Evolutionary conservation across 1,140 invertebrate genomes (phyloP), one percentile per base, ranked within the genome.

Genomic region (Centruroides sculpturatus): DNA sequence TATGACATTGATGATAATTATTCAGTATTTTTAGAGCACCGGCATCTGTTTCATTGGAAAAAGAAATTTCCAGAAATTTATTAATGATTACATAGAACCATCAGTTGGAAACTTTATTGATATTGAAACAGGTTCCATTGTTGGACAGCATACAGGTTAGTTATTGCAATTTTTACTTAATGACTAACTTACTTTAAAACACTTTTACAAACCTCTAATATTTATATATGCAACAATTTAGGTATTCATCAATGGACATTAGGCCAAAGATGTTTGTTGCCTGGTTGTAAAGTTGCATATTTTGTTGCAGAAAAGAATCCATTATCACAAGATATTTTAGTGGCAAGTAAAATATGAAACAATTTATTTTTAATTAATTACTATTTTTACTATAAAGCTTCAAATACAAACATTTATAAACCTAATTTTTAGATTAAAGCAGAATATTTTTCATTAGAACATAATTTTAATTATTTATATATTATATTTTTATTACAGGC

Each of bases 41-140:
- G 94, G 95, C 13, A 96, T 98, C 66, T 98, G 94, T 76, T 98
- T 98, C 73, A 89, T 98, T 71, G 94, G 95, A 5, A 74, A 74
- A 59, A 71, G 78, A 66, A 74, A 78, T 55, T 83, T 82, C 68
- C 68, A 75, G 35, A 63, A 73, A 5, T 83, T 83, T 69, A 76
- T 83, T 50, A 73, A 75, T 64, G 70, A 80, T 86, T 98, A 97
- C 71, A 81, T 97, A 66, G 74, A 80, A 63, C 77, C 84, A 58
- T 83, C 81, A 67, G 79, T 79, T 41, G 94, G 94, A 3, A 68
- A 80, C 41, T 92, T 97, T 72, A 77, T 97, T 59, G 84, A 95
- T 71, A 77, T 94, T 56, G 87, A 92, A 56, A 87, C 78, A 55
- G 85, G 84, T 3, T 67, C 78, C 69, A 70, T 81, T 6, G 76